Base-by-base conservation (phyloP, 1,140 invertebrate species). In the Drosophila pandora region DNA sequence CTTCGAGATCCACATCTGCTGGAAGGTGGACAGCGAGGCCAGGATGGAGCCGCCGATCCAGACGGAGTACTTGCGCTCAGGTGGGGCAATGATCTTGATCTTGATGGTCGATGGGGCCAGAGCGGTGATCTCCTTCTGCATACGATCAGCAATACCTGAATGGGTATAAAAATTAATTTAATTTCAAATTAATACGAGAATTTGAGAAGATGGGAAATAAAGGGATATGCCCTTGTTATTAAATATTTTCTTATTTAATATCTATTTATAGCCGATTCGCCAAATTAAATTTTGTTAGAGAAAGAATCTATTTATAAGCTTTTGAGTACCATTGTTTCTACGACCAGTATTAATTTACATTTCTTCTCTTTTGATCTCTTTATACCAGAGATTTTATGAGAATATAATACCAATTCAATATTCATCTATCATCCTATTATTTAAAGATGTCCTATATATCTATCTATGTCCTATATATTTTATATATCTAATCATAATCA, bases 61-160 rank as follows among this genome's bases (percentile, higher is more conserved):
- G 95, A 97, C 90, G 61, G 96, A 97, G 93, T 98, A 98, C 92
- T 98, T 98, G 85, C 97, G 94, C 79, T 98, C 97, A 55, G 97
- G 97, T 57, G 96, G 97, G 83, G 97, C 97, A 92, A 98, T 97
- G 92, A 98, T 97, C 93, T 98, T 98, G 93, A 98, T 97, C 93
- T 98, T 98, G 94, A 98, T 97, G 67, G 96, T 97, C 23, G 95
- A 95, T 67, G 97, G 97, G 50, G 97, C 96, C 47, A 98, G 93
- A 47, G 96, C 94, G 54, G 96, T 97, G 92, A 97, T 97, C 93
- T 97, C 97, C 92, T 97, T 97, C 91, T 97, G 96, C 96, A 97
- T 97, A 73, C 96, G 94, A 92, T 97, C 96, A 81, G 96, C 96
- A 90, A 96, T 96, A 90, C 96, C 96, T 92, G 49, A n/a, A 37